Base-by-base conservation (phyloP, 2,888 invertebrate genomes). In the Petrophora chlorosata region DNA sequence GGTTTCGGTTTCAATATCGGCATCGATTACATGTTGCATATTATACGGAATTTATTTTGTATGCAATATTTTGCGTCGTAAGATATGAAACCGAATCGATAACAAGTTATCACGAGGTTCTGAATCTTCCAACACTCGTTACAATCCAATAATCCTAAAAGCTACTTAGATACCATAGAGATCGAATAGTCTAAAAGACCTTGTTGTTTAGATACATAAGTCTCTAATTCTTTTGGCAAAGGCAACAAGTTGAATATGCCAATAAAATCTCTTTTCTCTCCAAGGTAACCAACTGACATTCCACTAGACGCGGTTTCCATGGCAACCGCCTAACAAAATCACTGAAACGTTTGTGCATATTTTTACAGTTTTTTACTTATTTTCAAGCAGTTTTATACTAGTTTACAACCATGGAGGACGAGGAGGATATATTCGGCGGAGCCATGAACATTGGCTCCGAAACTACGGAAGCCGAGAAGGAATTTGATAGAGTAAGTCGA, bases 381-480 rank as follows among this genome's bases (percentile, higher is more conserved):
- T 65, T 50, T 50, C 47, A 45, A 39, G 43, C 25, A 49, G 50
- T 62, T 58, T 48, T 46, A 25, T 38, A 43, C 29, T 46, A 51
- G 38, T 53, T 51, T 47, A 50, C 54, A 57, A 71, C 61, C 14
- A 76, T 73, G 66, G 76, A 79, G 3, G 82, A 83, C 0, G 85
- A 82, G 0, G 85, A 82, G 5, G 85, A 82, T 7, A 56, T 70
- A 3, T 88, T 87, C 48, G 82, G 75, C 0, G 73, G 58, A 5
- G 79, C 76, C 29, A 67, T 77, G 45, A 58, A 66, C 25, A 72
- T 86, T 16, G 89, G 76, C 29, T 85, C 88, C 0, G 90, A 88
- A 49, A 80, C 79, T 2, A 87, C 90, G 0, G 90, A 88, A 49
- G 86, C 87, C 0, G 90, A 90, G 39, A 85, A 72, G 51, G 88